Base-by-base conservation (phyloP, 1,140 invertebrate species). In the Lysiphlebus fabarum region DNA sequence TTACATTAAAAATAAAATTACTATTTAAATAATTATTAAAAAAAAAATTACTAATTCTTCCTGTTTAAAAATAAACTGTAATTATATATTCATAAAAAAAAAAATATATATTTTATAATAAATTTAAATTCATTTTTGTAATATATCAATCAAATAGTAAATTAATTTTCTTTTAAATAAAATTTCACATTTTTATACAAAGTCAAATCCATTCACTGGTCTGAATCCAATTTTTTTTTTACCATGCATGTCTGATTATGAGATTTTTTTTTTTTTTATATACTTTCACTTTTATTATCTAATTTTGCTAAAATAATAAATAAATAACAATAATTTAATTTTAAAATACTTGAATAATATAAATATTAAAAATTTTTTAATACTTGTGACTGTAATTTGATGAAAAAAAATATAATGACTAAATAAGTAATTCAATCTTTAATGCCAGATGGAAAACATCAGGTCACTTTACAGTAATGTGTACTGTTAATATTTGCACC, bases 381-480 rank as follows among this genome's bases (percentile, higher is more conserved):
- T 12, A 37, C 47, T 57, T 36, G 56, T 50, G 37, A 38, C 40
- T n/a, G 53, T 42, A 53, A 36, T 36, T 53, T 47, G 41, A 17
- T 34, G 10, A 10, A 33, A 11, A 41, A 45, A 58, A 58, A 36
- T 47, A 49, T 48, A n/a, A 37, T 44, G 26, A 9, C 41, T 56
- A 26, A 26, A 41, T 26, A 45, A 10, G 33, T 45, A 26, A 26
- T 4, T 26, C 17, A 26, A 14, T 45, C 50, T 11, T 41, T 26
- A 49, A 50, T 41, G 56, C 41, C 70, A 70, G 65, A 69, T 73
- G 71, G 68, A 68, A 70, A 68, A 71, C 61, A 61, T 43, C 61
- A 56, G 69, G 71, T 73, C 66, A 73, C 57, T 63, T 66, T 73
- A 72, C 70, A 69, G 71, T 73, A 71, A 72, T 59, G 58, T 69